These are phyloP conservation scores for Bombus superbus DNA, from an alignment of 1,140 invertebrate species.

Conservation along the genomic window DNA sequence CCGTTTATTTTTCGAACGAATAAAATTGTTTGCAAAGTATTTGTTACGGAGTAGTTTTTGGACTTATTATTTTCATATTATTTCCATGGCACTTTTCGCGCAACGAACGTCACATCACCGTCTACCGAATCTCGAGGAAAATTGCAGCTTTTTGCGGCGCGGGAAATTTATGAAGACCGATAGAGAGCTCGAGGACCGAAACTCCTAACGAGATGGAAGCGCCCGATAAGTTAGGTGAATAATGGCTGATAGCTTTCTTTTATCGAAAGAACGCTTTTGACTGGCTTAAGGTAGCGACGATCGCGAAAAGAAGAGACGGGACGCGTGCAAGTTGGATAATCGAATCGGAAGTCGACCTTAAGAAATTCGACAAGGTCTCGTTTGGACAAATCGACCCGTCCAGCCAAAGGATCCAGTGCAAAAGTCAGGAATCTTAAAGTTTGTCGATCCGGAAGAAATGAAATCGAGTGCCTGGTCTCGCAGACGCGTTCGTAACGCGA, in stretches of 20 bases:
- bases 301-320: too few relatives aligned
- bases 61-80: too few relatives aligned
- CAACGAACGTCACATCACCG: conserved; percentile 24
- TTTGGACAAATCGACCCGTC: background rate
- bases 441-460: background rate
- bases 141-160: background rate
- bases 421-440: background rate
- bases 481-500: background rate
- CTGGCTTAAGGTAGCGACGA: too few relatives aligned
- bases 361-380: background rate
- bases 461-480: background rate
- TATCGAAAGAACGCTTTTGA: conserved; percentile 29
- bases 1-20: background rate
- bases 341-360: background rate
- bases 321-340: background rate
- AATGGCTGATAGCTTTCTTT: conserved; percentile 18
- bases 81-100: background rate
- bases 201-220: conserved; percentile 2
- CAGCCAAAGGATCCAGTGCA: background rate
- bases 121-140: conserved; percentile 1
- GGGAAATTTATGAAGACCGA: conserved; percentile 14
- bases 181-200: background rate
- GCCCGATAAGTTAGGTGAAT: conserved; percentile 30
- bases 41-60: background rate
- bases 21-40: background rate